phyloP scores from a whole-genome alignment of 2,888 invertebrate genomes.

The Himalopsyche tibetana region DNA sequence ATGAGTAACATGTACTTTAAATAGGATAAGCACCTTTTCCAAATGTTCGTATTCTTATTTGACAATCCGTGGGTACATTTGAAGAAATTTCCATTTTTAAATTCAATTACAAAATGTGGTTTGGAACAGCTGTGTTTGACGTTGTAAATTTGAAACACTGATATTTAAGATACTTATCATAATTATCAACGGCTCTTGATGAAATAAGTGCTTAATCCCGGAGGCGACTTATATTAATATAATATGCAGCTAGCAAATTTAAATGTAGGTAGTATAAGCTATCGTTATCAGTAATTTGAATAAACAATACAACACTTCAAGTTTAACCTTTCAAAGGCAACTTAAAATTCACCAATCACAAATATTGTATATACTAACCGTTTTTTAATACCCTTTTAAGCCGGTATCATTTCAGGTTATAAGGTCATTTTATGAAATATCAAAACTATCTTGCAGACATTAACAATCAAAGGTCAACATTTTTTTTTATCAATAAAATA shows the following conservation, averaged over 20 bases:
- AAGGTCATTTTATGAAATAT: not conserved
- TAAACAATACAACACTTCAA: not conserved
- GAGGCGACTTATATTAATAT: not conserved
- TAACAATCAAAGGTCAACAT: conserved; percentile 11
- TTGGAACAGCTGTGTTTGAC: too few species aligned
- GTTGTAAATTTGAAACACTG: too few species aligned
- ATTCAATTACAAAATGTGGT: too few species aligned
- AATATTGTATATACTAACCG: not conserved
- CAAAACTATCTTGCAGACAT: not conserved
- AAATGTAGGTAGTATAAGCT: not conserved
- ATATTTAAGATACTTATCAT: too few species aligned
- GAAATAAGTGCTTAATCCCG: too few species aligned
- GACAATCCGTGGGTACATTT: too few species aligned
- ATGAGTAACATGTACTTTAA: too few species aligned
- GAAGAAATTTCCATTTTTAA: too few species aligned
- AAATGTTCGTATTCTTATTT: too few species aligned
- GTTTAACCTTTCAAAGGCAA: conserved; percentile 22
- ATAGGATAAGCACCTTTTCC: too few species aligned
- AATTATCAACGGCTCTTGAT: too few species aligned
- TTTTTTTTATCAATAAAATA: not conserved
- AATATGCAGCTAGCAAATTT: not conserved
- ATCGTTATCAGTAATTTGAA: not conserved
- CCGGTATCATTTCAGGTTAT: conserved; percentile 25
- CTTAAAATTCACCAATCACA: not conserved
- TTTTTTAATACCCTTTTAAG: not conserved